These are phyloP conservation scores for Fregata magnificens DNA, from an alignment of 2,113 vertebrate genomes.

Conservation along the genomic window DNA sequence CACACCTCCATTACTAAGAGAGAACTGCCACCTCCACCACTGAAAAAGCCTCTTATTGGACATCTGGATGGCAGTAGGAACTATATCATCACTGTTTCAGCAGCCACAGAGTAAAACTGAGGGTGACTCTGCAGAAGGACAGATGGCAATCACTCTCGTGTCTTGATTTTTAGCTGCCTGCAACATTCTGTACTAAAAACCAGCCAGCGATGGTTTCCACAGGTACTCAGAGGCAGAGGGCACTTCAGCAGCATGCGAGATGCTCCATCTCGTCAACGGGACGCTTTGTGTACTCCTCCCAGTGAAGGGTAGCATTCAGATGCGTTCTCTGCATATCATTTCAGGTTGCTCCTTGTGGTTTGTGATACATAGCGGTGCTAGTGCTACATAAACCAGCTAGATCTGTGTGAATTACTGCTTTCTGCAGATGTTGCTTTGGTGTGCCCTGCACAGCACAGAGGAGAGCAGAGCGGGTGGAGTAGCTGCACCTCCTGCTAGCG, in stretches of 20 bases:
- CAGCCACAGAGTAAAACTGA: not conserved
- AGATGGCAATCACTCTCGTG: not conserved
- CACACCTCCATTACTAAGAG: not conserved
- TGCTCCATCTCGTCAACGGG: too few species aligned
- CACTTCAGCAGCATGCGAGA: not conserved
- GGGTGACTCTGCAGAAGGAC: not conserved
- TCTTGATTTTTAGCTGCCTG: not conserved
- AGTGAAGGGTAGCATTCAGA: not conserved
- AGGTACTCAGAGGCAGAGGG: not conserved
- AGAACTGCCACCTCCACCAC: not conserved
- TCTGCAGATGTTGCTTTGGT: not conserved
- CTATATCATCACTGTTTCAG: not conserved
- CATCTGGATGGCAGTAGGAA: not conserved
- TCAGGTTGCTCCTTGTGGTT: not conserved
- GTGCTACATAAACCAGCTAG: not conserved
- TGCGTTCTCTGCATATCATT: fast-evolving
- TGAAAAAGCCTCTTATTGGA: not conserved
- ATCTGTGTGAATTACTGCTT: not conserved
- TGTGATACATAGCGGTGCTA: fast-evolving
- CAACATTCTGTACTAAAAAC: not conserved
- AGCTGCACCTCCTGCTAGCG: not conserved
- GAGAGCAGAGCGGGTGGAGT: not conserved
- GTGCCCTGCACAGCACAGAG: not conserved
- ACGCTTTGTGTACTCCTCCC: not conserved
- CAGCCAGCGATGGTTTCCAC: not conserved